phyloP scores from a whole-genome alignment of 1,140 invertebrate genomes.

The Euura saliciscinereae region DNA sequence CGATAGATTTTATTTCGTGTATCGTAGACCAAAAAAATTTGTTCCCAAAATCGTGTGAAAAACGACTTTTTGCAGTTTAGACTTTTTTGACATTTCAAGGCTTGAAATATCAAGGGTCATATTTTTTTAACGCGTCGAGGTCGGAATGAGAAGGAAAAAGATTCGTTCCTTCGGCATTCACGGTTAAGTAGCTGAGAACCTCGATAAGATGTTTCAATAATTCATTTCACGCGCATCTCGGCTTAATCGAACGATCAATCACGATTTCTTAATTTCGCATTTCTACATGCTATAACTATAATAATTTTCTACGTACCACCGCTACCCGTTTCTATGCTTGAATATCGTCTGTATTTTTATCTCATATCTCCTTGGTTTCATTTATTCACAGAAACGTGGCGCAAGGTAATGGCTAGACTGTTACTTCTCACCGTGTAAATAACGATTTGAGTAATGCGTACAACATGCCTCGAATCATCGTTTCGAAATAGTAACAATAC shows the following conservation, averaged over 20 bases:
- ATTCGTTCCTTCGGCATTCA: neutral
- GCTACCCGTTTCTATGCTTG: no score
- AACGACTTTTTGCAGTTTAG: no score
- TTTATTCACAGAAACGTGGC: neutral
- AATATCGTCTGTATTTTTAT: no score
- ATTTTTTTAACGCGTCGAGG: neutral
- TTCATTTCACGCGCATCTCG: neutral
- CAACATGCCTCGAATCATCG: neutral
- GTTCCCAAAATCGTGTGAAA: no score
- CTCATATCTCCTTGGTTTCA: neutral
- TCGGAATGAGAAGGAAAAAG: neutral
- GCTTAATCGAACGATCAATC: constrained; percentile 1
- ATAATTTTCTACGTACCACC: no score
- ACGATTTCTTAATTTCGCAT: constrained; percentile 2
- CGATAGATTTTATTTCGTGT: no score
- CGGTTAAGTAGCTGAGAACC: neutral
- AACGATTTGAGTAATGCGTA: neutral
- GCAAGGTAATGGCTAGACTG: neutral
- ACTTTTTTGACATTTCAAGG: no score
- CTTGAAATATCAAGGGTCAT: no score
- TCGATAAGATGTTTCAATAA: neutral
- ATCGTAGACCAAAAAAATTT: no score
- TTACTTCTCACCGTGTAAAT: constrained; percentile 4
- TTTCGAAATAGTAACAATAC: neutral
- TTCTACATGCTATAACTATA: neutral